Base-by-base conservation (phyloP, 1,140 invertebrate species). In the Penaeus indicus region DNA sequence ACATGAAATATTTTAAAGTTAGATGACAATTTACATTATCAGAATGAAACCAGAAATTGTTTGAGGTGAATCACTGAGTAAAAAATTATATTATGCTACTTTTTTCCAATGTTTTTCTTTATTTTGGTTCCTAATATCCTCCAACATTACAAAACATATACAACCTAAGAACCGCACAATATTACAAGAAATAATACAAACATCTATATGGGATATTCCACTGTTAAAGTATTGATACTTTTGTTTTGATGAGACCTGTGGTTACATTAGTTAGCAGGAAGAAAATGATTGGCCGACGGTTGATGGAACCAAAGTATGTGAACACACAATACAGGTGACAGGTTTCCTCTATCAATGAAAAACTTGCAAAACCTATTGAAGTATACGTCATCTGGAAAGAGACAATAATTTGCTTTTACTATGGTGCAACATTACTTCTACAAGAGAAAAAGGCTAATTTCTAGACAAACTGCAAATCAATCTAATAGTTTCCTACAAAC, bases 201-300 rank as follows among this genome's bases (percentile, higher is more conserved):
- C 16, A 64, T 88, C 87, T n/a, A 69, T 67, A 84, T 10, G 87
- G 87, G n/a, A 47, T 82, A 84, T 3, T 11, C 16, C 0, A 88
- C 61, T 11, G 38, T 61, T 27, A 88, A 42, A 10, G 87, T 88
- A 54, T 88, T 88, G 42, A 88, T 67, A 25, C 47, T 64, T 60
- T 88, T 88, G 72, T 88, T n/a, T n/a, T 88, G 21, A 88, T 78
- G 27, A 88, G 27, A 13, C 87, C 87, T 4, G 87, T 88, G 38
- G 75, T 61, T 3, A 88, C 21, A 32, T 88, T 88, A 13, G 87
- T 63, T 19, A 88, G 72, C 10, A 88, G 82, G 72, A 88, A 88
- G 72, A 42, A 78, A 42, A 79, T 22, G 19, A 88, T 38, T 1
- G 87, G 82, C n/a, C 72, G 81, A 3, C 54, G 81, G 69, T 88